Conservation (phyloP, 2,888 invertebrate genomes). For the Yponomeuta cagnagella region DNA sequence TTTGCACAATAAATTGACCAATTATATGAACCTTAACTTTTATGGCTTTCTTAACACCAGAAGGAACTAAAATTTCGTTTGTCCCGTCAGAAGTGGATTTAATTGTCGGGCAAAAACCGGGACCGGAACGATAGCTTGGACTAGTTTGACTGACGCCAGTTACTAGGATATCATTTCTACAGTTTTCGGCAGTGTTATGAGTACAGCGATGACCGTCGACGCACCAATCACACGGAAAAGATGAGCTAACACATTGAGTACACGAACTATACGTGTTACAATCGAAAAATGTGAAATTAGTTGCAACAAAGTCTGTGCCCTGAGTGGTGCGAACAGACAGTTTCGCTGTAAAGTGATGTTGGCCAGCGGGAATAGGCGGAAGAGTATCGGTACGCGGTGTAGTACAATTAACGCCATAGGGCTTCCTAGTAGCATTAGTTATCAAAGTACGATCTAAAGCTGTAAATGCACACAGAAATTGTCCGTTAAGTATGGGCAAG, state of each 20-base stretch:
- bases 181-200: conserved; percentile 96
- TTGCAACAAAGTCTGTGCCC: conserved; percentile 96
- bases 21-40: conserved; percentile 96
- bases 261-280: conserved; percentile 98
- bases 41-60: conserved; percentile 92
- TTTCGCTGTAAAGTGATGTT: conserved; percentile 96
- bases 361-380: conserved; percentile 93
- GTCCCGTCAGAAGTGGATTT: conserved; percentile 91
- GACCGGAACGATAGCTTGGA: conserved; percentile 95
- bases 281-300: conserved; percentile 99
- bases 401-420: conserved; percentile 94
- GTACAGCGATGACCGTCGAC: conserved; percentile 97
- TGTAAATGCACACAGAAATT: conserved; percentile 95
- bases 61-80: conserved; percentile 93
- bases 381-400: conserved; percentile 95
- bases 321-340: conserved; percentile 93
- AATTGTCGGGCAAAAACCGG: conserved; percentile 95
- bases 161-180: conserved; percentile 93
- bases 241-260: conserved; percentile 95
- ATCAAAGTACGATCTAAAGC: conserved; percentile 92
- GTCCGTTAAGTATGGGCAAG: conserved; percentile 91
- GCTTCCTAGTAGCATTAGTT: conserved; percentile 92
- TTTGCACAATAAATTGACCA: conserved; percentile 95
- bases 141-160: conserved; percentile 94
- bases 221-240: conserved; percentile 99